phyloP scores from a whole-genome alignment of 2,113 vertebrate genomes.

The Anthoscopus minutus region DNA sequence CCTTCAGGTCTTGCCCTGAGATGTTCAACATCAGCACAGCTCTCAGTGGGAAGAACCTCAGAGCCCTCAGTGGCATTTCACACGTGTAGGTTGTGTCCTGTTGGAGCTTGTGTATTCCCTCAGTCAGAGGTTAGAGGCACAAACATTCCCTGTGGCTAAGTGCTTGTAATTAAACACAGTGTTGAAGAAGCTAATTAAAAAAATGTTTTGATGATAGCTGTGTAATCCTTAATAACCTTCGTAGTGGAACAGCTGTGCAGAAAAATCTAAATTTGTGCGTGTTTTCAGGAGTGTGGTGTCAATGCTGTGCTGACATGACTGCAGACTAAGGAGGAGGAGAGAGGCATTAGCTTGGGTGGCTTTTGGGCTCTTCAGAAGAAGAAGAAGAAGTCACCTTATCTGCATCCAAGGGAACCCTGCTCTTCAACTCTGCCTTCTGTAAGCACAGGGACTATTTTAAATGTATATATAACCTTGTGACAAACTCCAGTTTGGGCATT shows the following conservation, averaged over 20 bases:
- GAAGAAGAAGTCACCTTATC: neutral
- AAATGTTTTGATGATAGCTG: constrained; percentile 31
- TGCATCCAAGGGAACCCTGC: accelerated
- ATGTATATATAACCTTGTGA: accelerated
- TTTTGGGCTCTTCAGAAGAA: neutral
- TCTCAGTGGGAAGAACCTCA: neutral
- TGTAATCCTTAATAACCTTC: constrained; percentile 33
- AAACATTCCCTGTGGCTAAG: constrained; percentile 35
- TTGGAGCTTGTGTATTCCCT: neutral
- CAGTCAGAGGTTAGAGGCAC: neutral
- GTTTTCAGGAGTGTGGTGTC: neutral
- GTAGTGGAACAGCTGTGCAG: constrained; percentile 21
- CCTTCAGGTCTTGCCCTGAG: neutral
- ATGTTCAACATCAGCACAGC: neutral
- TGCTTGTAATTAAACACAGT: constrained; percentile 52
- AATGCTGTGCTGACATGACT: neutral
- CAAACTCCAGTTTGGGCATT: neutral
- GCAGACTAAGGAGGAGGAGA: neutral
- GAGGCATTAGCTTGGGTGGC: too few species aligned
- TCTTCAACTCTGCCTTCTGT: neutral
- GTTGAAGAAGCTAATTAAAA: constrained; percentile 51
- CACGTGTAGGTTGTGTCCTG: neutral
- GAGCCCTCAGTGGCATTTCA: neutral
- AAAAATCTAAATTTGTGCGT: neutral
- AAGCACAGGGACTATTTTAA: neutral